These are phyloP conservation scores for Podocnemis expansa DNA, from an alignment of 2,113 vertebrate species.

Conservation along the genomic window DNA sequence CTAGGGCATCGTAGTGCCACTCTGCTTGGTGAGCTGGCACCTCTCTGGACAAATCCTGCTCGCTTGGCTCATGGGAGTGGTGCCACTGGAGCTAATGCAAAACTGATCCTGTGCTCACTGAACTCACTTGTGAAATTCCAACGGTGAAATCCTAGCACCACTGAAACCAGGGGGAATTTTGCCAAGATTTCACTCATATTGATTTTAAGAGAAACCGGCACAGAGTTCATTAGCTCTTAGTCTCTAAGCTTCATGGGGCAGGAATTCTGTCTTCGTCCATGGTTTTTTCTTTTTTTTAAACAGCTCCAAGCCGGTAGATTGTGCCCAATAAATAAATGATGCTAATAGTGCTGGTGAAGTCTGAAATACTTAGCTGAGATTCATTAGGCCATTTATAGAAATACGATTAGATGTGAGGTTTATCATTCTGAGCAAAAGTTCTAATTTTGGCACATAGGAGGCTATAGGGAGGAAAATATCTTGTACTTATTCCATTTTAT, in stretches of 20 bases:
- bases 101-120: neutral
- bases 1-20: neutral
- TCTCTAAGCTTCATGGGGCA: neutral
- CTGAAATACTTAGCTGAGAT: neutral
- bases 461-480: conserved; percentile 72
- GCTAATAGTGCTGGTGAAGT: neutral
- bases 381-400: conserved; percentile 32
- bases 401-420: neutral
- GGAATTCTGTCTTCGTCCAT: neutral
- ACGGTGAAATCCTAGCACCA: neutral
- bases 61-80: neutral
- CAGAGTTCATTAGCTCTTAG: accelerated
- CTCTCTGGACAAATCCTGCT: neutral
- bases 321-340: neutral
- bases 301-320: accelerated
- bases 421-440: conserved; percentile 50
- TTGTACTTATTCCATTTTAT: conserved; percentile 78
- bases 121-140: neutral
- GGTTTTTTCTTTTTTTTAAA: neutral
- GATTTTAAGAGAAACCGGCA: neutral
- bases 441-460: conserved; percentile 67
- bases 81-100: neutral
- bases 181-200: neutral
- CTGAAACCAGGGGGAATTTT: neutral
- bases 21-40: neutral